Base-by-base conservation (phyloP, 2,888 invertebrate genomes). In the Ophion ellenae region DNA sequence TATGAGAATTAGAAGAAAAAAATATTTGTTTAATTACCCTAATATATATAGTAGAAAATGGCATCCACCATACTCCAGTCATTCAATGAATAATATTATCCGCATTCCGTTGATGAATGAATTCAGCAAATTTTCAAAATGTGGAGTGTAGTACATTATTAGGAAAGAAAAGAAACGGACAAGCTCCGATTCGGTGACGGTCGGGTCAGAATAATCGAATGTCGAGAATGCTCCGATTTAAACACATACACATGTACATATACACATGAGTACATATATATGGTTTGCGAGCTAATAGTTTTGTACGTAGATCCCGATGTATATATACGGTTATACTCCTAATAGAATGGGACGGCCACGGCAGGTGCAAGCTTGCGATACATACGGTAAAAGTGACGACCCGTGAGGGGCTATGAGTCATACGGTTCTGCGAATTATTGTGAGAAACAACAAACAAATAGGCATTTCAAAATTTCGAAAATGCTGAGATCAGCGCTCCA, bases 281-380 rank as follows among this genome's bases (percentile, higher is more conserved):
- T 76, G 76, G 84, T 85, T 84, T 85, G 86, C 86, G 85, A 87
- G 83, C 70, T 83, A 84, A 87, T 87, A 85, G 67, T 86, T 87
- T 84, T 87, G 85, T 87, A 87, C 77, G 82, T 86, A 87, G 86
- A 85, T 83, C 82, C 78, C 82, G 85, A 77, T 84, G 84, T 85
- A 74, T 78, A 77, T 70, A 78, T 77, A 75, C 82, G 82, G 40
- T 40, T 40, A 36, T 82, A 75, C 78, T 70, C 75, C 85, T 74
- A 82, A 61, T 78, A 76, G 79, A 82, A 82, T 75, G 0, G 40
- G 84, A 85, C 67, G 70, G 82, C 82, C 75, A 74, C 75, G 45
- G 61, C 71, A 76, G 70, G 79, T 59, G 20, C 78, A 67, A 75
- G 64, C 64, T 82, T 32, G 7, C 47, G 47, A 14, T 14, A 47